Evolutionary conservation across 2,797 vertebrate genomes (phyloP).

Genomic region (Pachyuromys duprasi): DNA sequence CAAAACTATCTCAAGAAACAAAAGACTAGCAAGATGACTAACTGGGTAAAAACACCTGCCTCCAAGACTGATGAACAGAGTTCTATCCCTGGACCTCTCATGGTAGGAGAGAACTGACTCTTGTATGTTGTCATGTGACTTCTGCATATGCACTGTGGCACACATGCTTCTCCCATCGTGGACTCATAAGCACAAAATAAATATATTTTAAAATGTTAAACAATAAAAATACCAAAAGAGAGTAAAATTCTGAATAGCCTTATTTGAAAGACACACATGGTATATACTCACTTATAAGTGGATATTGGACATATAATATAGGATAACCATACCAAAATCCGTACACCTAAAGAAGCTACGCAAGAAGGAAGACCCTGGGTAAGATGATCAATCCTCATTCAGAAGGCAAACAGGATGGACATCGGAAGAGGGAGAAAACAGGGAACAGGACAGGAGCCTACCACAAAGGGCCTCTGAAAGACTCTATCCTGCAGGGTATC

Average conservation of each 20-base stretch:
- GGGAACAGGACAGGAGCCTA: too few species aligned
- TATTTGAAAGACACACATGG: background rate
- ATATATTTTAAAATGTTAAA: background rate
- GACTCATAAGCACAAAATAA: background rate
- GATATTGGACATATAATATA: too few species aligned
- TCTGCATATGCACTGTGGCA: background rate
- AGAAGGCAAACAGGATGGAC: too few species aligned
- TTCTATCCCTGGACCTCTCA: background rate
- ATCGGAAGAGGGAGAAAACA: too few species aligned
- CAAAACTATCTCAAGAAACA: background rate
- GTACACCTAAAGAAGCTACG: too few species aligned
- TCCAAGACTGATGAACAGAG: background rate
- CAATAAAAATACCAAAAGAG: background rate
- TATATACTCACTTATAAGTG: too few species aligned
- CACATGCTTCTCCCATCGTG: background rate
- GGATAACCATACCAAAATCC: too few species aligned
- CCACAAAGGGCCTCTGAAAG: too few species aligned
- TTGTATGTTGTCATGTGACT: background rate
- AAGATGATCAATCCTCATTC: too few species aligned
- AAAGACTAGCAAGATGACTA: background rate
- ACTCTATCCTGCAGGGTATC: too few species aligned
- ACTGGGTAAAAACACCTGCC: background rate
- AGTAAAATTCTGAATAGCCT: conserved; percentile 31
- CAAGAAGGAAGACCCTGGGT: too few species aligned
- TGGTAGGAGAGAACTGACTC: background rate